These are phyloP conservation scores for Aphelinus certus DNA, from an alignment of 1,140 invertebrate genomes.

Conservation along the genomic window DNA sequence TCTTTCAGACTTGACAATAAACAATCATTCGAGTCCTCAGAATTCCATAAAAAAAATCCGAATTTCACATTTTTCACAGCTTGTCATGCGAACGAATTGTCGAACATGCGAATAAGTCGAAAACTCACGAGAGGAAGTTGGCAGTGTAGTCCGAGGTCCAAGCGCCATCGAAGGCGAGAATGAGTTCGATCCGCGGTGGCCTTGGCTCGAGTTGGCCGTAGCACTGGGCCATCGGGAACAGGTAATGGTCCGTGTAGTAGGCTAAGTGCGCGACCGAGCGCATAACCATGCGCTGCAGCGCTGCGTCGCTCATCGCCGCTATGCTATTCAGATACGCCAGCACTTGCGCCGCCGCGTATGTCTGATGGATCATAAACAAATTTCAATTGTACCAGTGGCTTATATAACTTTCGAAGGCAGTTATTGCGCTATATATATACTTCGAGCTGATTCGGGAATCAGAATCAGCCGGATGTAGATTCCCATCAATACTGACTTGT, in stretches of 20 bases:
- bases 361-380: constrained; percentile 39
- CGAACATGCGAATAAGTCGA: no score
- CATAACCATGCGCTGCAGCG: constrained; percentile 43
- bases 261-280: constrained; percentile 45
- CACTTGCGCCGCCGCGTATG: constrained; percentile 49
- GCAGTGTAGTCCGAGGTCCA: constrained; percentile 67
- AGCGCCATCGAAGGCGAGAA: constrained; percentile 66
- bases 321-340: constrained; percentile 47
- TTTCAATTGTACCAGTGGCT: constrained; percentile 19
- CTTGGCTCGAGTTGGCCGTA: constrained; percentile 41
- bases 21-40: background rate
- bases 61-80: no score
- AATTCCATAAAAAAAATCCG: no score
- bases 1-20: background rate
- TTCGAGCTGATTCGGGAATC: background rate
- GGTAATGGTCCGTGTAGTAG: constrained; percentile 44
- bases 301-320: constrained; percentile 45
- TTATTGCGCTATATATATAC: background rate
- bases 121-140: constrained; percentile 67
- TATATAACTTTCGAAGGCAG: background rate
- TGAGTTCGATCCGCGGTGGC: constrained; percentile 61
- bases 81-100: no score
- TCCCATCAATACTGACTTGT: constrained; percentile 46
- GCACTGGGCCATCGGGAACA: constrained; percentile 56
- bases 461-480: background rate